These are phyloP conservation scores for Slavum lentiscoides DNA, from an alignment of 2,888 invertebrate genomes.

Conservation along the genomic window DNA sequence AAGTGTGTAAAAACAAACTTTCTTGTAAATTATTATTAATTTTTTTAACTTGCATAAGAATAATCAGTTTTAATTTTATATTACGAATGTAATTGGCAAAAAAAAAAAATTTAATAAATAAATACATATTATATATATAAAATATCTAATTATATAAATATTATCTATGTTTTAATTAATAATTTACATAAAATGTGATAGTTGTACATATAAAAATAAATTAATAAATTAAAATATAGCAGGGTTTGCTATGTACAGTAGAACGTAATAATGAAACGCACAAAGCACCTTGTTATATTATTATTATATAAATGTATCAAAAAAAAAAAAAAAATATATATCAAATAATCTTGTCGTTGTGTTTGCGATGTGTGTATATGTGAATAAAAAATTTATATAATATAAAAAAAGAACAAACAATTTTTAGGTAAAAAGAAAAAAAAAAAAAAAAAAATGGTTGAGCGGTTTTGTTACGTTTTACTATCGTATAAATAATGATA, in stretches of 20 bases:
- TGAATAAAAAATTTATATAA: neutral
- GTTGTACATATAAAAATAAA: constrained; percentile 30
- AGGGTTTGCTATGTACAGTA: constrained; percentile 39
- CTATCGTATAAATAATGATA: no score
- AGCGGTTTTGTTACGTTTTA: no score
- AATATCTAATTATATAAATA: neutral
- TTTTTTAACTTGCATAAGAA: neutral
- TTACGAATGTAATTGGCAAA: no score
- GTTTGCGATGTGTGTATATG: no score
- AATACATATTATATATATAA: neutral
- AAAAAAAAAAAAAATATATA: constrained; percentile 4
- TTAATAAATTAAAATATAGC: constrained; percentile 37
- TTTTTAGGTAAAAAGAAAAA: no score
- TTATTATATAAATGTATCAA: neutral
- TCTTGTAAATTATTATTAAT: neutral
- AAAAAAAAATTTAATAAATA: no score
- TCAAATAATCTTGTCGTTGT: neutral
- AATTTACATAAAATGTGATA: constrained; percentile 13
- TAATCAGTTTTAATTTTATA: neutral
- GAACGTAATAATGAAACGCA: constrained; percentile 34
- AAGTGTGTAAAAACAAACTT: no score
- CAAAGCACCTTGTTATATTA: constrained; percentile 33
- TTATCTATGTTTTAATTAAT: constrained; percentile 16
- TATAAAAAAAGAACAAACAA: neutral
- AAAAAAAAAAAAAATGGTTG: no score